Conservation (phyloP, 2,797 vertebrate genomes). For the Phoxinus dragarum region DNA sequence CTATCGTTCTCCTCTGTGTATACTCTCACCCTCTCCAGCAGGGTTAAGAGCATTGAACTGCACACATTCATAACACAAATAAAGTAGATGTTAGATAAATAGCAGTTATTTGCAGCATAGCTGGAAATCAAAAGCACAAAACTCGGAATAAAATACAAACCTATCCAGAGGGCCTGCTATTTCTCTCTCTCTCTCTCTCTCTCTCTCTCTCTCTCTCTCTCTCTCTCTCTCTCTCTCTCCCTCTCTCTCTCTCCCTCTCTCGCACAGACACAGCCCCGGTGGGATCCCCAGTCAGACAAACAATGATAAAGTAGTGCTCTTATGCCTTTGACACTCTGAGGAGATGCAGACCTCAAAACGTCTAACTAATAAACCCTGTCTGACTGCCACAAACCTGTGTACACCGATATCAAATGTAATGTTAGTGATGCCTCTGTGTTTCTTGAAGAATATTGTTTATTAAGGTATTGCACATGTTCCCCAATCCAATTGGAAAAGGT, state of each 20-base stretch:
- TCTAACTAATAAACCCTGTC: constrained; percentile 86
- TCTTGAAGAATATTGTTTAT: constrained; percentile 37
- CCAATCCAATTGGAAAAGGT: constrained; percentile 6
- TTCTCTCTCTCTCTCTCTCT: background rate
- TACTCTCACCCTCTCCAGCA: background rate
- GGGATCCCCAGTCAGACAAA: constrained; percentile 92
- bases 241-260: too few relatives aligned
- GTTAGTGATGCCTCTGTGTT: constrained; percentile 19
- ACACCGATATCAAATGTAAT: constrained; percentile 45
- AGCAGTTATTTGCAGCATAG: constrained; percentile 1
- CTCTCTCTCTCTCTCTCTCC: too few relatives aligned
- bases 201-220: background rate
- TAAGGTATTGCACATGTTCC: constrained; percentile 22
- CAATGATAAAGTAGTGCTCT: constrained; percentile 99
- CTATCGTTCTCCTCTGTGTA: background rate
- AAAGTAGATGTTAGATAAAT: background rate
- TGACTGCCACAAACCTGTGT: constrained; percentile 61
- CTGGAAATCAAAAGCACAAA: background rate
- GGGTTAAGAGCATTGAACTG: constrained; percentile 6
- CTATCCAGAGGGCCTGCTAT: background rate
- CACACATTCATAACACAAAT: constrained; percentile 10
- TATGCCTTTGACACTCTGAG: constrained; percentile 85
- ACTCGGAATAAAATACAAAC: constrained; percentile 12
- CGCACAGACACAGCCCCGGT: constrained; percentile 75
- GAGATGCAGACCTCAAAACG: constrained; percentile 83